A percentile compares a stretch with the other conserved stretches of the same genome.
These are phyloP conservation scores for Sesia apiformis DNA, from an alignment of 2,888 invertebrate species.

Conservation along the genomic window DNA sequence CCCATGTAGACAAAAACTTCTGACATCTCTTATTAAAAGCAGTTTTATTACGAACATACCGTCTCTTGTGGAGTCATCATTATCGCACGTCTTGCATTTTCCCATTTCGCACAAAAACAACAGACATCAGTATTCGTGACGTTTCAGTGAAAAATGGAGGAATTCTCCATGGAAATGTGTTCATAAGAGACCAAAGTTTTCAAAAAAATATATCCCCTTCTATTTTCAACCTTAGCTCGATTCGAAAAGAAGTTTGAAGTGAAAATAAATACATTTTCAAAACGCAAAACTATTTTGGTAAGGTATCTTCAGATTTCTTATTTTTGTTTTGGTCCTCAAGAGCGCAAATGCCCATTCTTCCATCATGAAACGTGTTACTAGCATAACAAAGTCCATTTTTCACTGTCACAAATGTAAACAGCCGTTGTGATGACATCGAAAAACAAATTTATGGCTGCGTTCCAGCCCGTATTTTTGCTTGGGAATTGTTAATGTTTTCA, in stretches of 20 bases:
- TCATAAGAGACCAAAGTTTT: not conserved
- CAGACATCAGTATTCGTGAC: conserved; percentile 34
- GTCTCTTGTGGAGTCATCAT: too few species aligned
- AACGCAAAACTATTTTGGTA: not conserved
- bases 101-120: not conserved
- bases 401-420: conserved; percentile 9
- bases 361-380: not conserved
- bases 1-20: too few species aligned
- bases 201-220: not conserved
- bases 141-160: conserved; percentile 48
- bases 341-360: not conserved
- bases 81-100: too few species aligned
- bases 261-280: not conserved
- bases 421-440: conserved; percentile 32
- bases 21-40: too few species aligned
- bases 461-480: conserved; percentile 13
- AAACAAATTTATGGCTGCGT: conserved; percentile 29
- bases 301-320: not conserved
- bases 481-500: conserved; percentile 7
- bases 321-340: not conserved
- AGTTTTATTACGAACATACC: too few species aligned
- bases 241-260: not conserved
- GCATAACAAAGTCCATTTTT: conserved; percentile 20
- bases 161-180: conserved; percentile 26
- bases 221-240: not conserved